phyloP scores from a whole-genome alignment of 2,888 invertebrate species.

The Desoria tigrina region DNA sequence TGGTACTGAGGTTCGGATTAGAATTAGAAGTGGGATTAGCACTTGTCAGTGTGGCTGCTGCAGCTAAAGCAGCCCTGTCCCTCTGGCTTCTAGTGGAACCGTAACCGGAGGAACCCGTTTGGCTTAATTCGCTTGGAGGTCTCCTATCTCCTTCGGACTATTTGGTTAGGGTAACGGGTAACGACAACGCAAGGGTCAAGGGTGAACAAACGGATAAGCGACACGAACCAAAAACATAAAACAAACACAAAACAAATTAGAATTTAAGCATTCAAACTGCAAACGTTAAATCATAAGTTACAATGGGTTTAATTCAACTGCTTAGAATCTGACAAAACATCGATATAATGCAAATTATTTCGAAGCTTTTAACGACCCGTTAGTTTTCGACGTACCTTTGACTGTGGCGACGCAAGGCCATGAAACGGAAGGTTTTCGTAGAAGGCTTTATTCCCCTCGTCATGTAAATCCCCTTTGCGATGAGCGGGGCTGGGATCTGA shows the following conservation, averaged over 20 bases:
- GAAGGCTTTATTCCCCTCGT: slow-evolving; percentile 73
- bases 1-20: slow-evolving; percentile 16
- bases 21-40: slow-evolving; percentile 15
- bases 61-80: slow-evolving; percentile 41
- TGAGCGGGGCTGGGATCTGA: slow-evolving; percentile 54
- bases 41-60: background rate
- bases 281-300: background rate
- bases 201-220: slow-evolving; percentile 18
- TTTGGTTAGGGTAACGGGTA: slow-evolving; percentile 30
- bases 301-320: background rate
- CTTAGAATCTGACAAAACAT: no score
- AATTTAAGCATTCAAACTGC: slow-evolving; percentile 18
- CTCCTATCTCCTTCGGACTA: slow-evolving; percentile 53
- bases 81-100: slow-evolving; percentile 60
- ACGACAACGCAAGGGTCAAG: slow-evolving; percentile 10
- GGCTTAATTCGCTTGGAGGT: slow-evolving; percentile 58
- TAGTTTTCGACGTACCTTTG: slow-evolving; percentile 70
- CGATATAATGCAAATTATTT: no score
- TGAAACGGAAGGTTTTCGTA: slow-evolving; percentile 96
- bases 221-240: slow-evolving; percentile 37
- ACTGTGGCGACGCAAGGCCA: slow-evolving; percentile 87
- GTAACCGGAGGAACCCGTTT: slow-evolving; percentile 60
- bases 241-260: slow-evolving; percentile 34
- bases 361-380: no score
- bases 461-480: slow-evolving; percentile 60